A percentile compares a stretch with the other conserved stretches of the same genome.
Evolutionary conservation across 2,113 vertebrate genomes (phyloP).

Genomic region (Anas platyrhynchos): DNA sequence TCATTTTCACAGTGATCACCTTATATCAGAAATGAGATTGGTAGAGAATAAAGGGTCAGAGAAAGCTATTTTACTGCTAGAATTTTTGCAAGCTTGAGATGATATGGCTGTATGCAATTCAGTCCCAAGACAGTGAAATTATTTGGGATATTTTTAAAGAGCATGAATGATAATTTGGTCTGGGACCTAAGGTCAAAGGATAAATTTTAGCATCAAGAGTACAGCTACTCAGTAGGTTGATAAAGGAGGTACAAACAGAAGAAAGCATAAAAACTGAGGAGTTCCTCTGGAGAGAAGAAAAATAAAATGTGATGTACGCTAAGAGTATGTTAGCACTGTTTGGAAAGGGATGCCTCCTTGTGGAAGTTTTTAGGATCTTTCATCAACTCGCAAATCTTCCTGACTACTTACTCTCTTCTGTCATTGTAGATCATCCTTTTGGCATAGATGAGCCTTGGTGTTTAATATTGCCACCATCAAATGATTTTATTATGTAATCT

Average conservation of each 20-base stretch:
- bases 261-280: neutral
- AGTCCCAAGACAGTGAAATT: neutral
- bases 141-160: neutral
- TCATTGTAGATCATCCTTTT: neutral
- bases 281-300: neutral
- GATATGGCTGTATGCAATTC: neutral
- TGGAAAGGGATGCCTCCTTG: conserved; percentile 57
- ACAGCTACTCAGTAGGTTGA: neutral
- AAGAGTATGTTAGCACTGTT: neutral
- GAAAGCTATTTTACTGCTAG: neutral
- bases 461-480: neutral
- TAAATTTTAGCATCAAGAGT: conserved; percentile 16
- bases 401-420: neutral
- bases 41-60: neutral
- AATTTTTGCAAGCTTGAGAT: neutral
- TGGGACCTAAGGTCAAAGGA: neutral
- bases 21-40: neutral
- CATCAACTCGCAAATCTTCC: neutral
- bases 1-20: neutral
- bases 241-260: conserved; percentile 44
- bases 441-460: neutral
- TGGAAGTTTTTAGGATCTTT: neutral
- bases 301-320: neutral
- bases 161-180: neutral
- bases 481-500: neutral